Evolutionary conservation across 35 echinoderm and acorn worm species (phyloP).

Genomic region (Eucidaris tribuloides): DNA sequence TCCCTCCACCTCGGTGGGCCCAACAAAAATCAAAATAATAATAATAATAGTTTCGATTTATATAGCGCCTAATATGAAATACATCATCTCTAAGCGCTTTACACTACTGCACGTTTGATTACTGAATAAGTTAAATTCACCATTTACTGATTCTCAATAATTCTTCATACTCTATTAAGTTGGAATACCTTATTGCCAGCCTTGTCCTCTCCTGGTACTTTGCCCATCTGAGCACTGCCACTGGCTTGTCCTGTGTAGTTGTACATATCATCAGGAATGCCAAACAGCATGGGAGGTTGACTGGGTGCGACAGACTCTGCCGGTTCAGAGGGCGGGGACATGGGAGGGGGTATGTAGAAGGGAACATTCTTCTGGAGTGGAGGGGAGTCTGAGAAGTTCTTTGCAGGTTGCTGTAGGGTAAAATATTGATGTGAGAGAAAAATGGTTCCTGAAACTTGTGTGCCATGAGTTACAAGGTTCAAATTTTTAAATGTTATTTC

Average conservation of each 20-base stretch:
- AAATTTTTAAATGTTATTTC: neutral
- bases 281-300: slow-evolving; percentile 12
- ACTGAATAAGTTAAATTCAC: too few relatives aligned
- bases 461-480: neutral
- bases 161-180: neutral
- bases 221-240: neutral
- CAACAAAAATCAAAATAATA: neutral
- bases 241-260: neutral
- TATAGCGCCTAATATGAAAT: neutral
- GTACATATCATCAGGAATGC: neutral
- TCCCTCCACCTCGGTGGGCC: too few relatives aligned
- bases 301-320: neutral
- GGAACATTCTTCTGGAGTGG: slow-evolving; percentile 92
- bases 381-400: neutral
- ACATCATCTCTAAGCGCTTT: too few relatives aligned
- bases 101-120: neutral
- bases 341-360: slow-evolving; percentile 87
- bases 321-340: slow-evolving; percentile 79
- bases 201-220: neutral
- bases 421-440: neutral
- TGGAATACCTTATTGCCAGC: neutral
- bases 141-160: too few relatives aligned
- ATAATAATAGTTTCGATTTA: neutral
- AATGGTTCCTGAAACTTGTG: neutral
- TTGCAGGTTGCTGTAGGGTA: neutral